Conservation (phyloP, 2,888 invertebrate genomes). For the Colostygia pectinataria region DNA sequence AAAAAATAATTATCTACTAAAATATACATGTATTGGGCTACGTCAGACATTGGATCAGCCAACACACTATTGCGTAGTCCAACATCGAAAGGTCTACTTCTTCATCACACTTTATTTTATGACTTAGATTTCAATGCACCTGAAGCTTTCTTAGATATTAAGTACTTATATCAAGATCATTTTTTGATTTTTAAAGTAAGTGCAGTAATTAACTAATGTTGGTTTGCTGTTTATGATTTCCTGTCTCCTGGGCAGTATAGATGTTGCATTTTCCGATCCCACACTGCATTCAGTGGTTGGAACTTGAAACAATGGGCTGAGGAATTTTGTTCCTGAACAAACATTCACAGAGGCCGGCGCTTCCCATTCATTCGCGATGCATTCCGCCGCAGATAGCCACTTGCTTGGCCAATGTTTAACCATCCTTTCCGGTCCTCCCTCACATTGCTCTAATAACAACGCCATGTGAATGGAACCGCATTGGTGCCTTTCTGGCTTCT, state of each 20-base stretch:
- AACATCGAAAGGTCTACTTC: no score
- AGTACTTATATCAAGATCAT: no score
- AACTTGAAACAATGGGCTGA: conserved; percentile 62
- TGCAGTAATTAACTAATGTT: no score
- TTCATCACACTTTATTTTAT: no score
- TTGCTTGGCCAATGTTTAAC: conserved; percentile 65
- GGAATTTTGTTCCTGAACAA: conserved; percentile 66
- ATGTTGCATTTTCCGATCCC: conserved; percentile 39
- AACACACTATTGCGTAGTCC: no score
- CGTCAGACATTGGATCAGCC: no score
- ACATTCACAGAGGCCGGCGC: conserved; percentile 62
- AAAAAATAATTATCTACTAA: no score
- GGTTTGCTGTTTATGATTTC: no score
- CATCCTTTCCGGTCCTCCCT: conserved; percentile 66
- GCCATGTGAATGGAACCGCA: conserved; percentile 62
- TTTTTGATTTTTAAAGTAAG: no score
- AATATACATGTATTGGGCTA: no score
- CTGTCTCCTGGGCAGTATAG: not conserved
- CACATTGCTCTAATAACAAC: conserved; percentile 66
- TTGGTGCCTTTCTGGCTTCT: conserved; percentile 53
- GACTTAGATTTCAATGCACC: no score
- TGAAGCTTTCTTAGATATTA: no score
- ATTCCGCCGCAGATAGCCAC: conserved; percentile 52
- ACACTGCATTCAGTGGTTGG: conserved; percentile 32
- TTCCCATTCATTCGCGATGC: conserved; percentile 60